phyloP scores from a whole-genome alignment of 30 jellyfish, hydroid and myxozoan genomes.

The Chrysaora quinquecirrha region DNA sequence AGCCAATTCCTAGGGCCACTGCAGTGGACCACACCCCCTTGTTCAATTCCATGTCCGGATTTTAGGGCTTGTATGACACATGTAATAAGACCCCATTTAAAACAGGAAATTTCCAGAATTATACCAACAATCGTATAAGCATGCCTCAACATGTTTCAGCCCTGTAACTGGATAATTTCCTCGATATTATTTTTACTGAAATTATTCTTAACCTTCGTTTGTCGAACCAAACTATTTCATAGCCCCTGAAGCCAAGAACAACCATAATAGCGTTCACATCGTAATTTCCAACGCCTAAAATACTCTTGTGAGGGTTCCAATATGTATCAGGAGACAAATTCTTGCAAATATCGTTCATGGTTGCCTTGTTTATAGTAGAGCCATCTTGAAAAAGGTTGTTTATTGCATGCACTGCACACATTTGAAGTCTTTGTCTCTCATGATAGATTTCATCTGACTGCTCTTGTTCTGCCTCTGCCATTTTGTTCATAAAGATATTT shows the following conservation, averaged over 20 bases:
- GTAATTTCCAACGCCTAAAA: slow-evolving; percentile 87
- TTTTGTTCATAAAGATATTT: no score
- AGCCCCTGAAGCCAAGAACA: slow-evolving; percentile 61
- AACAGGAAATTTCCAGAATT: no score
- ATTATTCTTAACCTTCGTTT: slow-evolving; percentile 70
- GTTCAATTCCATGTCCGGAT: no score
- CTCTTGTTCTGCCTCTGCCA: slow-evolving; percentile 54
- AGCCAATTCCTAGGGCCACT: no score
- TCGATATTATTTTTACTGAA: no score
- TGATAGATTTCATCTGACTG: slow-evolving; percentile 60
- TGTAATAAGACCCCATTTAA: no score
- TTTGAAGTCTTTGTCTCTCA: slow-evolving; percentile 86
- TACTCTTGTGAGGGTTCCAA: slow-evolving; percentile 86
- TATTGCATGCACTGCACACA: slow-evolving; percentile 94
- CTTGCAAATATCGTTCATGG: slow-evolving; percentile 70
- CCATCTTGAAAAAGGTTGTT: slow-evolving; percentile 88
- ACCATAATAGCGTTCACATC: slow-evolving; percentile 91
- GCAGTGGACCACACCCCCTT: no score
- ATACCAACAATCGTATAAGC: no score
- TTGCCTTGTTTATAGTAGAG: slow-evolving; percentile 44
- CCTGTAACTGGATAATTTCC: no score
- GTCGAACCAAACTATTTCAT: slow-evolving; percentile 92
- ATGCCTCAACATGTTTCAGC: no score
- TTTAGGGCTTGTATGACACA: no score
- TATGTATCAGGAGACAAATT: slow-evolving; percentile 62